Evolutionary conservation across 2,113 vertebrate species (phyloP), one percentile per base, ranked within the genome.

Genomic region (Cyprinodon brontotheroides): DNA sequence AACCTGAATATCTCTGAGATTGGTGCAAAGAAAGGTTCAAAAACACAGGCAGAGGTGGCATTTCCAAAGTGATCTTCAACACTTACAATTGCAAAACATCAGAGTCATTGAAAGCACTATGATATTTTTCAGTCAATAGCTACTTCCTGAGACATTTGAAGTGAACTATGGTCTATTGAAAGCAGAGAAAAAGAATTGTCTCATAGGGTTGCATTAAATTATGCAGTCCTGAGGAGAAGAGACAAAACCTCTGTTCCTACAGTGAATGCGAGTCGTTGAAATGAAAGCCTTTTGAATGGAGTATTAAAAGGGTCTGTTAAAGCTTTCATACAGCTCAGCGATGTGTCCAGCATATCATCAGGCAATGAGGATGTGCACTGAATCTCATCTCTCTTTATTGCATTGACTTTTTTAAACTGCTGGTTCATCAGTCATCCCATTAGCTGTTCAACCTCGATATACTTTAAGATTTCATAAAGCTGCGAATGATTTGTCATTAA

Each of bases 121-220:
- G 73, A 79, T 83, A 81, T 89, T 89, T 89, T 48, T 68, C 29
- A 13, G 74, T 90, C 86, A 86, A 75, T 68, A 65, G 83, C 79
- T 41, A 71, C 82, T 86, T 88, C 73, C 79, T 79, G 76, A 82
- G 78, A 82, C 68, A 74, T 87, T 84, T 87, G 40, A 83, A 81
- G 76, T 67, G 81, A 77, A 71, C 72, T 38, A 57, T 11, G 64
- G 59, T 22, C 59, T 12, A 80, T 62, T 87, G 73, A 80, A 75
- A 87, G 64, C 2, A 45, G 22, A 68, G 3, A 76, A 86, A 75
- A 70, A 69, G 79, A 71, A 77, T 85, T 72, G 75, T 78, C 76
- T 79, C 60, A 47, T 15, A 78, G 40, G 74, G 81, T 73, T 71
- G 72, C 78, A 72, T 80, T 74, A 83, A 85, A 85, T 85, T 15